A percentile compares a stretch with the other conserved stretches of the same genome.
Conservation (phyloP, 2,888 invertebrate species). For the Strigamia maritima region DNA sequence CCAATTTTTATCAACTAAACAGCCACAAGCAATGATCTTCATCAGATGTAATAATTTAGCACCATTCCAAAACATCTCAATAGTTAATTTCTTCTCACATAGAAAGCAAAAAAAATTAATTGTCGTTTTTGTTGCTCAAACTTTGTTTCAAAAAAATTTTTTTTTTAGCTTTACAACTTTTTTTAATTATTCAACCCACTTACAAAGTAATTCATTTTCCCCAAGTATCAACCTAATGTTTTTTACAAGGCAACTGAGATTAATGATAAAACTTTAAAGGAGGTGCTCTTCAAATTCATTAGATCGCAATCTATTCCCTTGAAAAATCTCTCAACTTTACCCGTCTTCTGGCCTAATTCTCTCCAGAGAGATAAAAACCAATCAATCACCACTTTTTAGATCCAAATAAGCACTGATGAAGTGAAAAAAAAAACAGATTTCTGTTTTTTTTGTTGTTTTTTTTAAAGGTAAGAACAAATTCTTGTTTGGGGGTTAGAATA, state of each 20-base stretch:
- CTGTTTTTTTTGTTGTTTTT: neutral
- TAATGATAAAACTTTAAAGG: conserved; percentile 1
- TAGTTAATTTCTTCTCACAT: no score
- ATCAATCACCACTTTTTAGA: neutral
- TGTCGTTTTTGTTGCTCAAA: no score
- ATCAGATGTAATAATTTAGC: neutral
- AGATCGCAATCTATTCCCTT: conserved; percentile 5
- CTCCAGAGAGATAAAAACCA: neutral
- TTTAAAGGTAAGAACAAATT: neutral
- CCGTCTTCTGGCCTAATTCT: neutral
- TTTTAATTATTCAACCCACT: neutral
- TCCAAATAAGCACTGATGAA: conserved; percentile 4
- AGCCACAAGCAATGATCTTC: neutral
- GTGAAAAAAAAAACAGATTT: neutral
- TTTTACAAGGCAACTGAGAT: neutral
- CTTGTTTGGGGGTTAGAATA: neutral
- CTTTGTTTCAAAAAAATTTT: no score
- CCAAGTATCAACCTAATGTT: neutral
- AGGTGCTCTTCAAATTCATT: conserved; percentile 2
- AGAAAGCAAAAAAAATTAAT: no score
- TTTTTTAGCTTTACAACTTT: no score
- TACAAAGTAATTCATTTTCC: neutral
- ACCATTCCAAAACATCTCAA: neutral
- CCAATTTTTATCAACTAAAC: neutral
- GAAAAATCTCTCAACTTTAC: conserved; percentile 7